Conservation (phyloP, 2,797 vertebrate species). For the Mormyrus hasselquistii region DNA sequence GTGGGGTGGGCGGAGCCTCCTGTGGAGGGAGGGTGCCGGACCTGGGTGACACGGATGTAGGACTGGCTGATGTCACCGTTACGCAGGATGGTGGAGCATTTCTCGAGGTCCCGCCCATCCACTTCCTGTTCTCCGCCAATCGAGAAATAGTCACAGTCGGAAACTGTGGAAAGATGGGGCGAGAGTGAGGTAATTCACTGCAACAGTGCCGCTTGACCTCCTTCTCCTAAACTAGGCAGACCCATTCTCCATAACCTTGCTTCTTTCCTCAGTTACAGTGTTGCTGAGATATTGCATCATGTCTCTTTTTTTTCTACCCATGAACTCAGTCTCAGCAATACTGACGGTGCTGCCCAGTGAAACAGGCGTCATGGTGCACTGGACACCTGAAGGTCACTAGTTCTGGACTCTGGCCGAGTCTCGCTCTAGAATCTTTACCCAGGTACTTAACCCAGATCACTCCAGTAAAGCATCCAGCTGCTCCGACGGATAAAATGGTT, state of each 20-base stretch:
- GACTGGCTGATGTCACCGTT: slow-evolving; percentile 82
- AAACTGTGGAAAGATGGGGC: slow-evolving; percentile 53
- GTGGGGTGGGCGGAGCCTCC: slow-evolving; percentile 69
- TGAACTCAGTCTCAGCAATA: not conserved
- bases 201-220: not conserved
- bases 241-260: not conserved
- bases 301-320: not conserved
- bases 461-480: not conserved
- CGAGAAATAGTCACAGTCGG: slow-evolving; percentile 86
- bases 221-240: not conserved
- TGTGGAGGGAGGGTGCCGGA: slow-evolving; percentile 77
- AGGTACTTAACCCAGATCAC: not conserved
- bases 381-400: not conserved
- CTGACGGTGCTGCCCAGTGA: not conserved
- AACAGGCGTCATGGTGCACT: not conserved
- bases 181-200: not conserved
- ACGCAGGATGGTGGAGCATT: slow-evolving; percentile 78
- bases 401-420: not conserved
- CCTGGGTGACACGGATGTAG: slow-evolving; percentile 81
- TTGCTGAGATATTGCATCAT: not conserved
- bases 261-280: not conserved
- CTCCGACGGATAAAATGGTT: not conserved
- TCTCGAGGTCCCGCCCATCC: slow-evolving; percentile 75
- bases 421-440: not conserved
- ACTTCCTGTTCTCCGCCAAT: slow-evolving; percentile 74